Conservation (phyloP, 2,113 vertebrate genomes). For the rabbit (Oryctolagus cuniculus) region mOryCun1.1 NC_091432.1:229819001-229819500, state of each 20-base stretch:
- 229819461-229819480: conserved; percentile 20
- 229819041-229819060: background rate
- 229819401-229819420: conserved; percentile 42
- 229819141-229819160: background rate
- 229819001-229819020: background rate
- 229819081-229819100: background rate
- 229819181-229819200: background rate
- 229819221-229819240: rapidly evolving
- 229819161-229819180: no score
- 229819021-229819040: background rate
- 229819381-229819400: conserved; percentile 18
- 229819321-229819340: conserved; percentile 17
- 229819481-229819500: background rate
- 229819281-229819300: background rate
- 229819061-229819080: background rate
- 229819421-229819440: background rate
- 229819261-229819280: conserved; percentile 14
- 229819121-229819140: background rate
- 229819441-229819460: conserved; percentile 3
- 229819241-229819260: background rate
- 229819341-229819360: background rate
- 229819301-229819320: background rate
- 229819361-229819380: conserved; percentile 62
- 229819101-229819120: background rate
- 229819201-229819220: background rate